Evolutionary conservation across 2,113 vertebrate genomes (phyloP).

Genomic region (Camelus dromedarius): DNA sequence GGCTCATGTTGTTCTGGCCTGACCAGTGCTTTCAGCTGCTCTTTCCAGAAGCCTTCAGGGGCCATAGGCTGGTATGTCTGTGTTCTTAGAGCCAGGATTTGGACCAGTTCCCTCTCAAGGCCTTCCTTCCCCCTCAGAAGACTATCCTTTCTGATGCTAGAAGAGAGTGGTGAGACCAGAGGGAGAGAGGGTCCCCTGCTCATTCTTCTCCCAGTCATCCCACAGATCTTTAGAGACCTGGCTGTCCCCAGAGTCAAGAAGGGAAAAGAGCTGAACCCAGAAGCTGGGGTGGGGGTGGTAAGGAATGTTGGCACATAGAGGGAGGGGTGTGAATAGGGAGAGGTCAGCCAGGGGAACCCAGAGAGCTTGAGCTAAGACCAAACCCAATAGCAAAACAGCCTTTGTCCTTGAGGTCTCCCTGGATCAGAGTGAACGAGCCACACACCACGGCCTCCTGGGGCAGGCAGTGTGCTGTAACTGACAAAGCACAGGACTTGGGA

Average conservation of each 20-base stretch:
- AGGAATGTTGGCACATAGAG: background rate
- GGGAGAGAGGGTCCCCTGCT: background rate
- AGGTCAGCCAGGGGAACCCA: background rate
- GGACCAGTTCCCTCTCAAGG: background rate
- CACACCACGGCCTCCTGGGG: background rate
- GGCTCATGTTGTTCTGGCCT: background rate
- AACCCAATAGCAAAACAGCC: background rate
- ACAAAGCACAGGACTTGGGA: background rate
- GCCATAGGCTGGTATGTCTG: background rate
- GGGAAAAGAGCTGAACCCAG: background rate
- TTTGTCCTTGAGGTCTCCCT: slow-evolving; percentile 36
- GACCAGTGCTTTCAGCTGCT: background rate
- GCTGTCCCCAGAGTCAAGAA: background rate
- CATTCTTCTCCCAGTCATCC: background rate
- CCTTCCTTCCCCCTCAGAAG: background rate
- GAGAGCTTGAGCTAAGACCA: background rate
- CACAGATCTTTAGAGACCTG: background rate
- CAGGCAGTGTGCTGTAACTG: background rate
- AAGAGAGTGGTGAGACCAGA: background rate
- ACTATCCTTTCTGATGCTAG: background rate
- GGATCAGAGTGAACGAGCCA: slow-evolving; percentile 21
- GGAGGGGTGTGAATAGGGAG: slow-evolving; percentile 17
- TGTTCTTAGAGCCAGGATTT: background rate
- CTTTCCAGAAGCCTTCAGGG: background rate
- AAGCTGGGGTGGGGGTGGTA: background rate